Percentiles rank a stretch among this genome's conserved stretches.
Evolutionary conservation across 2,113 vertebrate genomes (phyloP).

Genomic region (Eonycteris spelaea): DNA sequence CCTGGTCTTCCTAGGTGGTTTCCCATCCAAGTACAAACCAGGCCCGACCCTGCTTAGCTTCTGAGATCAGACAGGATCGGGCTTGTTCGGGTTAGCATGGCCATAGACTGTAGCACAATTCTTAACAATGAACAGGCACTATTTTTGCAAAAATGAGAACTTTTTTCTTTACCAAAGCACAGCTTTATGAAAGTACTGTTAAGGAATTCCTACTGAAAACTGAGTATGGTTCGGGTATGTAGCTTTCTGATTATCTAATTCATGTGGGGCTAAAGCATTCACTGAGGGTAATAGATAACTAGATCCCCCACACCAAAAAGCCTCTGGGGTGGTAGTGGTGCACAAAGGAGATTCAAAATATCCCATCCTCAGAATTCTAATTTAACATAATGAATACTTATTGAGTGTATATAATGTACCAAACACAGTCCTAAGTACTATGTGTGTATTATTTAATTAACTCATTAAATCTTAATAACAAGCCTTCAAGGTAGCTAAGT

Average conservation of each 20-base stretch:
- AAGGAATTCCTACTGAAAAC: not conserved
- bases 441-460: not conserved
- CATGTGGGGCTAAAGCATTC: not conserved
- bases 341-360: not conserved
- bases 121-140: not conserved
- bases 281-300: not conserved
- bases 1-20: too few relatives aligned
- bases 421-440: not conserved
- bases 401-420: not conserved
- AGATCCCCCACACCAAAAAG: not conserved
- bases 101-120: not conserved
- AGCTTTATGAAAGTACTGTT: slow-evolving; percentile 8
- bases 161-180: not conserved
- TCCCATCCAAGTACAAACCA: too few relatives aligned
- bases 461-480: not conserved
- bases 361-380: not conserved
- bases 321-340: not conserved
- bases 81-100: too few relatives aligned
- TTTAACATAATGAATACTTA: not conserved
- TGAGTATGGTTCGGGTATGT: not conserved
- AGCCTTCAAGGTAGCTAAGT: not conserved
- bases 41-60: too few relatives aligned
- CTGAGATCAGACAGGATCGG: too few relatives aligned
- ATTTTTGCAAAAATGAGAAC: slow-evolving; percentile 26
- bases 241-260: not conserved